Evolutionary conservation across 92 coral and sea anemone species (phyloP).

Genomic region (Parazoanthus atlanticus): DNA sequence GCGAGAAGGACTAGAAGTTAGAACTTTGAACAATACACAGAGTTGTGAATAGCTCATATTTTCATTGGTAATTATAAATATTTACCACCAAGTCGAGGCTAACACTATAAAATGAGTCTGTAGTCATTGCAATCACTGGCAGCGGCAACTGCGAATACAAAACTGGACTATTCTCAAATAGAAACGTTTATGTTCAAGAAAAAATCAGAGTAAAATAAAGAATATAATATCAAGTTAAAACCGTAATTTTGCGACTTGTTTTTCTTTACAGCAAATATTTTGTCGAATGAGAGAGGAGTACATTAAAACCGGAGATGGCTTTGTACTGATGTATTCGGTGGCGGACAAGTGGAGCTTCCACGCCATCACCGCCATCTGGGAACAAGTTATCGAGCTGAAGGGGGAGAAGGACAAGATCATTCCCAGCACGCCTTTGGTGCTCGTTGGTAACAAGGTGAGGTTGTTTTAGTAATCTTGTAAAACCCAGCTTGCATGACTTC

Average conservation of each 20-base stretch:
- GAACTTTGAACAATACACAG: too few species aligned
- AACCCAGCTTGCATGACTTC: background rate
- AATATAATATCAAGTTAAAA: too few species aligned
- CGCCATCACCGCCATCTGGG: conserved; percentile 64
- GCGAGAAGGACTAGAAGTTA: too few species aligned
- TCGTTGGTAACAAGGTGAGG: conserved; percentile 84
- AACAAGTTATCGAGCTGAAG: conserved; percentile 65
- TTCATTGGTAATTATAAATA: too few species aligned
- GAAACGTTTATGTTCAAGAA: too few species aligned
- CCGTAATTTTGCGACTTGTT: background rate
- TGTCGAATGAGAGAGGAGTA: conserved; percentile 87
- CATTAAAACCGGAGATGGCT: conserved; percentile 78
- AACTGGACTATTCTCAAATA: too few species aligned
- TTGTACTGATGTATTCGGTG: conserved; percentile 78
- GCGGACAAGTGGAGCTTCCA: conserved; percentile 69
- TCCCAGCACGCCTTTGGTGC: conserved; percentile 67
- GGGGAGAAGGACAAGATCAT: conserved; percentile 74
- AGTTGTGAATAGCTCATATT: too few species aligned
- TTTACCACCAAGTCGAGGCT: too few species aligned
- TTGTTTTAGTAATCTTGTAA: background rate
- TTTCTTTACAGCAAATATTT: conserved; percentile 67
- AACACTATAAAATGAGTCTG: too few species aligned
- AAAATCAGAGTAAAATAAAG: too few species aligned
- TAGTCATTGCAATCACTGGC: too few species aligned
- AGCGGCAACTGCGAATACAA: too few species aligned